These are phyloP conservation scores for Beaufortia kweichowensis DNA, from an alignment of 2,113 vertebrate species.

Conservation along the genomic window DNA sequence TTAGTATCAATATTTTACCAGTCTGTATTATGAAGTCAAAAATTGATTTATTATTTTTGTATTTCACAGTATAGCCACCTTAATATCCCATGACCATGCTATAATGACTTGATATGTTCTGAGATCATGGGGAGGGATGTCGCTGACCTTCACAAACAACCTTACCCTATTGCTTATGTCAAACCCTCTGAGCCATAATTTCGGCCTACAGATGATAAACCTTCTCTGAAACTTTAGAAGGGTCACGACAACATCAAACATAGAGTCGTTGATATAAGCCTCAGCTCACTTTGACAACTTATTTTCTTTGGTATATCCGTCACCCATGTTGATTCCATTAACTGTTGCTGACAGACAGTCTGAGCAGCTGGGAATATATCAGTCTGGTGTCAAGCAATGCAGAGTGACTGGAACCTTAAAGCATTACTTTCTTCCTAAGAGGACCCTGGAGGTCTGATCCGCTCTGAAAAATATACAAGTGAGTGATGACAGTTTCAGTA, in stretches of 20 bases:
- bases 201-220: conserved; percentile 53
- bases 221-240: conserved; percentile 53
- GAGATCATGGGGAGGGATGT: conserved; percentile 42
- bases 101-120: neutral
- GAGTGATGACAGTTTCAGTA: conserved; percentile 46
- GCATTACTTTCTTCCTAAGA: conserved; percentile 46
- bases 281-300: conserved; percentile 55
- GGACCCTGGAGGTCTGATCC: conserved; percentile 41
- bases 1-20: too few relatives aligned
- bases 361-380: conserved; percentile 53
- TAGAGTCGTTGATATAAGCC: conserved; percentile 52
- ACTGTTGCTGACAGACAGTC: conserved; percentile 57
- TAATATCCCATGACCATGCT: neutral
- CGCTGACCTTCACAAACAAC: conserved; percentile 44
- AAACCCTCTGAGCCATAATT: conserved; percentile 32
- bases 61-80: neutral
- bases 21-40: too few relatives aligned
- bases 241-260: conserved; percentile 49
- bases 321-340: conserved; percentile 61
- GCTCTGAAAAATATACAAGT: conserved; percentile 47
- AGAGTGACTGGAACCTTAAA: conserved; percentile 54
- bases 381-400: conserved; percentile 51
- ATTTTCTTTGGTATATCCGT: conserved; percentile 56
- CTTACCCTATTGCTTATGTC: conserved; percentile 44
- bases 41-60: too few relatives aligned